Evolutionary conservation across 2,113 vertebrate species (phyloP).

Genomic region (Setophaga kirtlandii): DNA sequence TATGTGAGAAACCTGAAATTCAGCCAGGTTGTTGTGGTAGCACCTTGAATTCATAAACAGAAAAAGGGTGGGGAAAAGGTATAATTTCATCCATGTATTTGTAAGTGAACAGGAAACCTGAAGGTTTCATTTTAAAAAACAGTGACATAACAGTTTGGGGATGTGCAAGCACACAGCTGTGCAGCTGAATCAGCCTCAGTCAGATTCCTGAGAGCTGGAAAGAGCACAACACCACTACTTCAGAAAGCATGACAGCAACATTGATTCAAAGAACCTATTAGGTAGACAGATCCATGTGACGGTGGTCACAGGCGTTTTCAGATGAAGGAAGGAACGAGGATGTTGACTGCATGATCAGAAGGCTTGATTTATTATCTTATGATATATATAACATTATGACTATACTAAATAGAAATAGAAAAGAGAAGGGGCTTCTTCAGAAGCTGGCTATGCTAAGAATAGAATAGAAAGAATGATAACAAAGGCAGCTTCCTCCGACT

Average conservation of each 20-base stretch:
- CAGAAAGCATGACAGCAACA: background rate
- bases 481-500: too few relatives aligned
- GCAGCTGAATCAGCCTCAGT: background rate
- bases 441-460: too few relatives aligned
- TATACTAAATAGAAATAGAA: too few relatives aligned
- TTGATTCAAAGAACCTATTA: background rate
- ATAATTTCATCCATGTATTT: background rate
- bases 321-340: too few relatives aligned
- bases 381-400: too few relatives aligned
- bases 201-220: background rate
- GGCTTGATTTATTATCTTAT: too few relatives aligned
- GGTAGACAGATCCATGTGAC: background rate
- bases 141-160: background rate
- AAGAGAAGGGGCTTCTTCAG: too few relatives aligned
- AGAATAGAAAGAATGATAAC: too few relatives aligned
- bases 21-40: background rate
- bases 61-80: accelerated
- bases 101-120: accelerated
- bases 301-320: too few relatives aligned
- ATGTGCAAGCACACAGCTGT: accelerated
- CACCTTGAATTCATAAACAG: background rate
- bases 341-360: too few relatives aligned
- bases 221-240: background rate
- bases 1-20: background rate
- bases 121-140: background rate